phyloP scores from a whole-genome alignment of 2,888 invertebrate species.

The Drosophila affinis region DNA sequence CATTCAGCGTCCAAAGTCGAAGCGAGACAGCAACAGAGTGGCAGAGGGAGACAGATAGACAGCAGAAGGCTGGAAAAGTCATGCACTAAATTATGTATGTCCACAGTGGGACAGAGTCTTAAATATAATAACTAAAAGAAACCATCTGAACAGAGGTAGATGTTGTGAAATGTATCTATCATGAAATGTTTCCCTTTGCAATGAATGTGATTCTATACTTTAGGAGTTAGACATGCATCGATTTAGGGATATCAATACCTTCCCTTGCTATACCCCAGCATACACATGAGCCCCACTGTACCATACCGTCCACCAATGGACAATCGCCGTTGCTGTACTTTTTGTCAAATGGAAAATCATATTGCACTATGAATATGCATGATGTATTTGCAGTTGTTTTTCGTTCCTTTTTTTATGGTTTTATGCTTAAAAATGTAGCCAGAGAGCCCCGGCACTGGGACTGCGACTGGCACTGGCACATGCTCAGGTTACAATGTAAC shows the following conservation, averaged over 20 bases:
- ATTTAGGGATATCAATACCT: background rate
- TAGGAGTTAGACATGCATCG: no score
- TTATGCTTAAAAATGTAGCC: conserved; percentile 71
- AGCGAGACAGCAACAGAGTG: conserved; percentile 10
- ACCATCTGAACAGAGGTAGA: no score
- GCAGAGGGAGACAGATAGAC: conserved; percentile 19
- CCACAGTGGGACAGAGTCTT: conserved; percentile 50
- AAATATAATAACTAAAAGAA: no score
- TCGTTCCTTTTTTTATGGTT: conserved; percentile 59
- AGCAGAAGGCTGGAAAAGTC: conserved; percentile 56
- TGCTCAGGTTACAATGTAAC: conserved; percentile 44
- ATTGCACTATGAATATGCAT: conserved; percentile 74
- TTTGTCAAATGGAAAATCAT: conserved; percentile 75
- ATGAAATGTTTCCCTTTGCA: no score
- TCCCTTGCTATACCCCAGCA: background rate
- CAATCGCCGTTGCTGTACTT: conserved; percentile 60
- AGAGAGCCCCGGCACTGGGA: conserved; percentile 36
- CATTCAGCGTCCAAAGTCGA: conserved; percentile 24
- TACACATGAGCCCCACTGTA: conserved; percentile 41
- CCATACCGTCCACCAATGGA: background rate
- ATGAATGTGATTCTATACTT: no score
- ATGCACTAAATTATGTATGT: conserved; percentile 62
- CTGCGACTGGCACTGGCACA: conserved; percentile 14
- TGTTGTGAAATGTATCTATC: no score
- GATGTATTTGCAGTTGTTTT: conserved; percentile 72